Evolutionary conservation across 2,113 vertebrate genomes (phyloP).

Genomic region (Symphodus melops): DNA sequence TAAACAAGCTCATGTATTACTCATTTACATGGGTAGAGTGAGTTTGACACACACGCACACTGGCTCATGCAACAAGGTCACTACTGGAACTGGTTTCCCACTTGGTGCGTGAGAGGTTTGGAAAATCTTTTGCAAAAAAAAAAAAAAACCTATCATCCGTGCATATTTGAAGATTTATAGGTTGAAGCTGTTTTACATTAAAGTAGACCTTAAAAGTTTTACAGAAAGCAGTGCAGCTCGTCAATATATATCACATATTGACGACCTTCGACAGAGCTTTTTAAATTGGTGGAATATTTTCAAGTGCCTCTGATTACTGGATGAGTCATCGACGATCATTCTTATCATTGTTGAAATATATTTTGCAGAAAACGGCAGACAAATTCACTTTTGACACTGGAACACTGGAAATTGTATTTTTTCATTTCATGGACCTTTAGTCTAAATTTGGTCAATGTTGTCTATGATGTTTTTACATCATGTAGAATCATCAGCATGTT

Average conservation of each 20-base stretch:
- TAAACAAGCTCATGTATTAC: slow-evolving; percentile 75
- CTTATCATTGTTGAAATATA: no score
- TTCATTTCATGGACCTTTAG: no score
- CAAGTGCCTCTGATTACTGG: no score
- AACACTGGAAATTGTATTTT: no score
- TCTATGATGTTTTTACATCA: no score
- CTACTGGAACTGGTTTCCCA: slow-evolving; percentile 19
- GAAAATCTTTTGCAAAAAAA: slow-evolving; percentile 6
- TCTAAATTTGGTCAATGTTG: no score
- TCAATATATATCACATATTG: not conserved
- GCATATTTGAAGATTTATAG: not conserved
- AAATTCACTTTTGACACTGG: no score
- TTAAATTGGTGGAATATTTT: no score
- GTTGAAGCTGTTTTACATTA: not conserved
- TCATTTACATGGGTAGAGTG: slow-evolving; percentile 64
- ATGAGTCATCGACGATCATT: no score
- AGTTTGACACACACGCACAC: slow-evolving; percentile 39
- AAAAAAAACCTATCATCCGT: not conserved
- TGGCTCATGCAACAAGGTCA: slow-evolving; percentile 59
- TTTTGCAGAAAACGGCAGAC: no score
- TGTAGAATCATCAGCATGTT: not conserved
- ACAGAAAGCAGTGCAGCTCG: not conserved
- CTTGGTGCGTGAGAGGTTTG: not conserved
- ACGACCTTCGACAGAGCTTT: no score
- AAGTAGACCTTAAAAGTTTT: not conserved